Conservation (phyloP, 2,797 vertebrate species). For the Sebastes goodei region DNA sequence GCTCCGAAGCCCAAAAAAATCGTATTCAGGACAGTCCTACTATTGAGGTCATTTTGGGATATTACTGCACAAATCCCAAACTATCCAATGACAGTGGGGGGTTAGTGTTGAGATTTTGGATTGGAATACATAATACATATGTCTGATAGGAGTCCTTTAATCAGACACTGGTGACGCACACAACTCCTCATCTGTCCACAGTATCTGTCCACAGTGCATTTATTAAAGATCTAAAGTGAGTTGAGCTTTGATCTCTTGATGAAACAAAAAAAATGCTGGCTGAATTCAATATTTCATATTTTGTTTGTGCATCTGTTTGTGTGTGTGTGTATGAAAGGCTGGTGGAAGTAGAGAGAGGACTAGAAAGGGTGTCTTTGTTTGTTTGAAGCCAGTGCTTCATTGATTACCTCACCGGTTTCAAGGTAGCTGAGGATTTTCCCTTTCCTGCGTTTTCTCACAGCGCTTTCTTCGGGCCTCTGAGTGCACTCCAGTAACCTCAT, state of each 20-base stretch:
- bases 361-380: slow-evolving; percentile 30
- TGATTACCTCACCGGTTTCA: slow-evolving; percentile 46
- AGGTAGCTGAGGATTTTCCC: slow-evolving; percentile 49
- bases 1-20: too few relatives aligned
- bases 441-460: slow-evolving; percentile 44
- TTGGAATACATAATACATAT: slow-evolving; percentile 7
- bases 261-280: slow-evolving; percentile 15
- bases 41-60: slow-evolving; percentile 25
- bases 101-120: slow-evolving; percentile 46
- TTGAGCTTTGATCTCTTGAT: slow-evolving; percentile 38
- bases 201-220: slow-evolving; percentile 4
- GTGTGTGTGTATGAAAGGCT: slow-evolving; percentile 2
- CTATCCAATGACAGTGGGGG: slow-evolving; percentile 15
- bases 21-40: background rate
- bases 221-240: slow-evolving; percentile 33
- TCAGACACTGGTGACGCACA: slow-evolving; percentile 26
- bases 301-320: slow-evolving; percentile 21
- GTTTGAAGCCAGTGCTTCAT: slow-evolving; percentile 39
- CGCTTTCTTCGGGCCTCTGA: slow-evolving; percentile 24
- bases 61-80: slow-evolving; percentile 44
- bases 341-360: background rate
- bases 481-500: slow-evolving; percentile 38
- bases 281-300: slow-evolving; percentile 20
- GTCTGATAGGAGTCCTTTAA: slow-evolving; percentile 29
- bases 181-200: slow-evolving; percentile 37